Percentiles rank a stretch among this genome's conserved stretches.
Evolutionary conservation across 2,797 vertebrate genomes (phyloP).

Genomic region (Aratinga solstitialis): DNA sequence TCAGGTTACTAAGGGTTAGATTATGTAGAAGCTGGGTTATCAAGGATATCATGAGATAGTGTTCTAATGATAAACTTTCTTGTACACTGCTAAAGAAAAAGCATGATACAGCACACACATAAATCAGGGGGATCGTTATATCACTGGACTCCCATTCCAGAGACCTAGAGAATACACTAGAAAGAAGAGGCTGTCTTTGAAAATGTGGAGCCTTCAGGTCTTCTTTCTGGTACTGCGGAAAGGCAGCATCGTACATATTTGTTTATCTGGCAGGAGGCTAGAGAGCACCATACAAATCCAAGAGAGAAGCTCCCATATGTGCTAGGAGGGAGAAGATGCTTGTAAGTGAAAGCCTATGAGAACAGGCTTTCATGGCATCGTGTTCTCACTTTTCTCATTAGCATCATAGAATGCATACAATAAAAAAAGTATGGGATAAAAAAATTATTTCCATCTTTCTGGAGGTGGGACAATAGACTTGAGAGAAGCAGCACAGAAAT

Average conservation of each 20-base stretch:
- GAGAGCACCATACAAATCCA: neutral
- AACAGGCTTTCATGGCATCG: neutral
- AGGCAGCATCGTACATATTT: neutral
- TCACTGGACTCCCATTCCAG: neutral
- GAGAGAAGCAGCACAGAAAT: neutral
- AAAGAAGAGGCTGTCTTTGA: conserved; percentile 31
- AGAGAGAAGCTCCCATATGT: neutral
- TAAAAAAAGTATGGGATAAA: neutral
- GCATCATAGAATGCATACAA: neutral
- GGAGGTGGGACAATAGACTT: neutral
- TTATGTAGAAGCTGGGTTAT: neutral
- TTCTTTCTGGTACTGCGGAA: neutral
- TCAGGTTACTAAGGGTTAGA: neutral
- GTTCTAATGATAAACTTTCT: neutral
- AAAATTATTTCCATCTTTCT: neutral
- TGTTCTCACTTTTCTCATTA: neutral
- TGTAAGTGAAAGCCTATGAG: neutral
- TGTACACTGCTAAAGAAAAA: neutral
- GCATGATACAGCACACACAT: neutral
- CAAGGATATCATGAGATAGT: neutral
- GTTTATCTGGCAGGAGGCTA: neutral
- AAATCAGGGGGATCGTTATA: neutral
- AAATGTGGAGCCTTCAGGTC: neutral
- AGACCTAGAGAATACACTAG: neutral
- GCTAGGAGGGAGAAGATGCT: neutral